Conservation (phyloP, 2,113 vertebrate genomes). For the Malaclemys terrapin region DNA sequence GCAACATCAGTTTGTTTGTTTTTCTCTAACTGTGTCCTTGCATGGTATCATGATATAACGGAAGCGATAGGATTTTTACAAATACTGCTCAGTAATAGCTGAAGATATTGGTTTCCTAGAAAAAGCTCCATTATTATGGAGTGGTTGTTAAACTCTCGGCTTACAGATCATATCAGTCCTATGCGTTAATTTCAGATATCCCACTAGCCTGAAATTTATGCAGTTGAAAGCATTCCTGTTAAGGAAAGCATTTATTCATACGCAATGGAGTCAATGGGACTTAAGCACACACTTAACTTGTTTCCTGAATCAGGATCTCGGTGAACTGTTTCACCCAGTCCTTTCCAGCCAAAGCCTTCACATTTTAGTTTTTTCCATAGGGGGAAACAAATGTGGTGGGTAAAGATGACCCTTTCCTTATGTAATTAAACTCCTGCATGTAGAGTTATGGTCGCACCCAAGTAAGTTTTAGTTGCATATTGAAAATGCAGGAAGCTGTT, state of each 20-base stretch:
- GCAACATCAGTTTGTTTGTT: conserved; percentile 32
- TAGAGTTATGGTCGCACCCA: neutral
- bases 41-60: neutral
- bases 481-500: neutral
- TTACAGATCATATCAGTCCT: neutral
- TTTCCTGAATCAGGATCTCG: neutral
- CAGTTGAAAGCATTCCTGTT: neutral
- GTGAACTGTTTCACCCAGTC: neutral
- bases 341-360: neutral
- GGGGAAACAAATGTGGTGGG: neutral
- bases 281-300: neutral
- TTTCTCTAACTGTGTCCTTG: conserved; percentile 10
- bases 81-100: neutral
- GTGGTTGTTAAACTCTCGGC: neutral
- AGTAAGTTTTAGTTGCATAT: neutral
- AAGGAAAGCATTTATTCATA: neutral
- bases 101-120: conserved; percentile 5
- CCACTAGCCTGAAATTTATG: neutral
- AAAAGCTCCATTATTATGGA: neutral
- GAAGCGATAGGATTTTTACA: neutral
- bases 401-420: neutral
- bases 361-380: neutral
- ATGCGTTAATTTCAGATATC: neutral
- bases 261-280: neutral
- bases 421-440: neutral